These are phyloP conservation scores for Carassius gibelio DNA, from an alignment of 2,113 vertebrate species.

Conservation along the genomic window DNA sequence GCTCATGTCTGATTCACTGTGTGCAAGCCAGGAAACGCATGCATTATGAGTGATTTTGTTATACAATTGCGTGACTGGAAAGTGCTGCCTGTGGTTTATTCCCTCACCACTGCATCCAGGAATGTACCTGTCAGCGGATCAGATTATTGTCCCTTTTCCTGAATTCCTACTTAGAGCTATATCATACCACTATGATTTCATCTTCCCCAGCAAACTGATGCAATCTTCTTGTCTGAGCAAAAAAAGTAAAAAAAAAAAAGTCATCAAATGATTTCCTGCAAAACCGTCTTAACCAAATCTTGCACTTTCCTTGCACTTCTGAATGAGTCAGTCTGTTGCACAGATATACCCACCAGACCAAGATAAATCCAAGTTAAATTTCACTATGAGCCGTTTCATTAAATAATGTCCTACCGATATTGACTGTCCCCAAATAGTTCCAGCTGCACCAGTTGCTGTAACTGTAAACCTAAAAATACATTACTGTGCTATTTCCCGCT, in stretches of 20 bases:
- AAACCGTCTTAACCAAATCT: neutral
- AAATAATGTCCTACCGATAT: neutral
- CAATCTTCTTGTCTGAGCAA: neutral
- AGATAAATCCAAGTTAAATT: neutral
- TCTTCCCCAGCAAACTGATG: neutral
- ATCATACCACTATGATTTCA: neutral
- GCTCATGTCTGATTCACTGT: neutral
- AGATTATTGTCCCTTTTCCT: neutral
- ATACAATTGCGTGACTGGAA: neutral
- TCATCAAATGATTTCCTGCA: slow-evolving; percentile 1
- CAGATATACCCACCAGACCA: neutral
- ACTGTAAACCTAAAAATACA: neutral
- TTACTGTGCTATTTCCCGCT: neutral
- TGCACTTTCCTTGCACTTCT: neutral
- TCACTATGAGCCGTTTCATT: neutral
- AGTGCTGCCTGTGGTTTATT: neutral
- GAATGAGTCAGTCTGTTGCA: neutral
- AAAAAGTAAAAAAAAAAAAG: too few relatives aligned
- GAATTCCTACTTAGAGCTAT: neutral
- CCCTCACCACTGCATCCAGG: neutral
- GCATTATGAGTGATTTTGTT: neutral
- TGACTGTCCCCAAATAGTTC: neutral
- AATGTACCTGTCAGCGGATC: slow-evolving; percentile 20
- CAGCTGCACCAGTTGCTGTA: neutral
- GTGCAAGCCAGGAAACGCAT: neutral